These are phyloP conservation scores for Radopholus similis DNA, from an alignment of 1,140 invertebrate species.

Conservation along the genomic window DNA sequence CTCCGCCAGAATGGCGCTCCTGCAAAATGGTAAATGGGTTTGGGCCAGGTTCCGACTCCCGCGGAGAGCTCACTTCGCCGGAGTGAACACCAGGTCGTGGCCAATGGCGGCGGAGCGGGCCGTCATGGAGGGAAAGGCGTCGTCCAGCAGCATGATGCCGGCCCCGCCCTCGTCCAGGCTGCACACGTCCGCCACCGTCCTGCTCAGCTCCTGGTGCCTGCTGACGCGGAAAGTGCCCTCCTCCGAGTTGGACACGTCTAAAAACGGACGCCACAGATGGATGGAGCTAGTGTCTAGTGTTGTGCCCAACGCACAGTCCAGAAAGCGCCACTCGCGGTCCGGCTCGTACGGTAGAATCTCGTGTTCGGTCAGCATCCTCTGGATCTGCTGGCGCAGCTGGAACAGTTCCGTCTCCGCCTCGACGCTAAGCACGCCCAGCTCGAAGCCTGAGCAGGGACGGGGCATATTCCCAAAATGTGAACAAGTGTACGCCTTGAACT, in stretches of 20 bases:
- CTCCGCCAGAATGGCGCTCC: not conserved
- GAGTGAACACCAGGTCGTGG: conserved; percentile 48
- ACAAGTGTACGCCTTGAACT: no score
- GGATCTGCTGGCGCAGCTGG: conserved; percentile 43
- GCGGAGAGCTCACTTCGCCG: conserved; percentile 2
- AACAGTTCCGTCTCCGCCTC: conserved; percentile 53
- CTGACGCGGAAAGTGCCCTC: conserved; percentile 60
- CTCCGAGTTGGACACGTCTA: conserved; percentile 58
- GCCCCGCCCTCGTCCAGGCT: conserved; percentile 51
- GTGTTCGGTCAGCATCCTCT: conserved; percentile 51
- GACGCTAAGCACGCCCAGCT: conserved; percentile 52
- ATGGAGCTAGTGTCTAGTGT: conserved; percentile 18
- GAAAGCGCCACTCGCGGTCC: conserved; percentile 54
- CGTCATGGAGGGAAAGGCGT: conserved; percentile 59
- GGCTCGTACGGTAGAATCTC: conserved; percentile 55
- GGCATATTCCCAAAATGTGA: no score
- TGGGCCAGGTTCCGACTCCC: not conserved
- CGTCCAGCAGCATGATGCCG: conserved; percentile 51
- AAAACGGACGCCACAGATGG: conserved; percentile 2
- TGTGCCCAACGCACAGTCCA: conserved; percentile 45
- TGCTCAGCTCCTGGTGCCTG: conserved; percentile 51
- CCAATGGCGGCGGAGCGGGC: conserved; percentile 47
- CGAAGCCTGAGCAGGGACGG: conserved; percentile 42
- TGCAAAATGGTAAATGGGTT: not conserved
- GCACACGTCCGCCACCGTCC: conserved; percentile 55